These are phyloP conservation scores for Leptocoma aspasia DNA, from an alignment of 2,113 vertebrate genomes.

Conservation along the genomic window DNA sequence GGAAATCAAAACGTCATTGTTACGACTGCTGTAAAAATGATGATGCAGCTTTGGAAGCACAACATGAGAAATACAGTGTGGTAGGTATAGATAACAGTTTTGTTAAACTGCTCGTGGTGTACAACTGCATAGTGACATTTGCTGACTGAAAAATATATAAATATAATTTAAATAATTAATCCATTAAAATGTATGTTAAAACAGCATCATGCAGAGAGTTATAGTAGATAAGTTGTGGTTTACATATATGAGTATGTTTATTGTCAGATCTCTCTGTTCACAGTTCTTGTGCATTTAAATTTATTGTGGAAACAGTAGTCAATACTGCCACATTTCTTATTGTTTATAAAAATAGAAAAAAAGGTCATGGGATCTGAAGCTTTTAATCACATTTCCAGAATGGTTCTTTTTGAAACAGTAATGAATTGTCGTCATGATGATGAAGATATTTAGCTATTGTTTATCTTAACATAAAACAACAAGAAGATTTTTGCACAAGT, in stretches of 20 bases:
- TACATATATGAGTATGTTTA: not conserved
- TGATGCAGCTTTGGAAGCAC: not conserved
- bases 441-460: not conserved
- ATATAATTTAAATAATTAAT: not conserved
- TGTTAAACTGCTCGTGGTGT: not conserved
- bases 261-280: not conserved
- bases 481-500: not conserved
- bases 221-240: not conserved
- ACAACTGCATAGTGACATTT: not conserved
- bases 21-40: not conserved
- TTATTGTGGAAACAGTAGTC: not conserved
- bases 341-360: not conserved
- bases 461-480: not conserved
- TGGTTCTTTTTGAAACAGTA: not conserved
- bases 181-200: not conserved
- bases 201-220: not conserved
- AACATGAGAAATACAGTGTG: not conserved
- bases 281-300: not conserved
- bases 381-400: not conserved
- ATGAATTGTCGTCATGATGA: not conserved
- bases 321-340: not conserved
- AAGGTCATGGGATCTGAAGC: not conserved
- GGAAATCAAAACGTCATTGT: not conserved
- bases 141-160: not conserved
- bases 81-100: constrained; percentile 36